Conservation (phyloP, 92 coral and sea anemone genomes). For the Epizoanthus illoricatus region DNA sequence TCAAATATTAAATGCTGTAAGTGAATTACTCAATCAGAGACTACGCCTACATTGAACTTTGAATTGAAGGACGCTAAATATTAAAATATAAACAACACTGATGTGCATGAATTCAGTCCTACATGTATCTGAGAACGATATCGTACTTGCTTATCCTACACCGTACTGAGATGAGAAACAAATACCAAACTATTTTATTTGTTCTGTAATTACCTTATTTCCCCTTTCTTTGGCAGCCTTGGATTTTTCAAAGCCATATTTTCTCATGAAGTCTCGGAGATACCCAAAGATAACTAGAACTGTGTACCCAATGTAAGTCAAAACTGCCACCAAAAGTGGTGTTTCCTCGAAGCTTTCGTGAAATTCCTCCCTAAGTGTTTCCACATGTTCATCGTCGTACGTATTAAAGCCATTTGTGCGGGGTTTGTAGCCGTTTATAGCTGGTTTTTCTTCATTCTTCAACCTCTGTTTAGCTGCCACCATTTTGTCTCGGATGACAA, state of each 20-base stretch:
- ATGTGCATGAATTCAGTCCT: too few relatives aligned
- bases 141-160: too few relatives aligned
- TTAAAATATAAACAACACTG: too few relatives aligned
- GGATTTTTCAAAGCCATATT: constrained; percentile 83
- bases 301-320: constrained; percentile 85
- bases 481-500: constrained; percentile 13
- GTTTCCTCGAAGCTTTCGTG: constrained; percentile 92
- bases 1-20: too few relatives aligned
- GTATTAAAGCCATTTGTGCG: constrained; percentile 65
- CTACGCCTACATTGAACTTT: too few relatives aligned
- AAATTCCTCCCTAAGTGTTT: constrained; percentile 54
- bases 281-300: constrained; percentile 89
- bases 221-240: constrained; percentile 81
- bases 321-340: constrained; percentile 82
- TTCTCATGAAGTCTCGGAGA: constrained; percentile 90
- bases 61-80: too few relatives aligned
- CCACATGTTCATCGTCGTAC: constrained; percentile 42
- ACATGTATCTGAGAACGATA: too few relatives aligned
- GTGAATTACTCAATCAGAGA: too few relatives aligned
- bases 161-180: background rate
- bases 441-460: constrained; percentile 45
- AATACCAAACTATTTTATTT: background rate
- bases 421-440: constrained; percentile 67
- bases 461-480: constrained; percentile 17
- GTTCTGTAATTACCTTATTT: constrained; percentile 66